Percentiles rank a stretch among this genome's conserved stretches.
Conservation (phyloP, 1,140 invertebrate species). For the Camponotus pennsylvanicus region DNA sequence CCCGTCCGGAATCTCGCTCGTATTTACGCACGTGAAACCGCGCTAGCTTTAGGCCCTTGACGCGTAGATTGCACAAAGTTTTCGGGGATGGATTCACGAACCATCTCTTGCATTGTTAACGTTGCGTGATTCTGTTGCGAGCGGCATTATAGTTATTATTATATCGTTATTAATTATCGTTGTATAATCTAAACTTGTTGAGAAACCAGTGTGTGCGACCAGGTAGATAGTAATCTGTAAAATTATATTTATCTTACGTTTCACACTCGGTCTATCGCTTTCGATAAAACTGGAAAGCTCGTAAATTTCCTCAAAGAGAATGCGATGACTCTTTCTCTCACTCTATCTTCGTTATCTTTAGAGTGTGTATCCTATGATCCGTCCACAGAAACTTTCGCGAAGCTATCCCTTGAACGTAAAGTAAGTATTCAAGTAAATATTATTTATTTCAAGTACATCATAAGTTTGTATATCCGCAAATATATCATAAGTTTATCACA, state of each 20-base stretch:
- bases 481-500: too few relatives aligned
- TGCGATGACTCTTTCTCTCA: slow-evolving; percentile 6
- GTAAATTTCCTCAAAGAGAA: slow-evolving; percentile 30
- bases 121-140: background rate
- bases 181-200: too few relatives aligned
- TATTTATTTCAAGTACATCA: too few relatives aligned
- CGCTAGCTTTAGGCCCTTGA: slow-evolving; percentile 33
- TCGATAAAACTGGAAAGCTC: background rate
- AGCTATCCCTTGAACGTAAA: slow-evolving; percentile 1
- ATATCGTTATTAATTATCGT: too few relatives aligned
- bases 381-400: background rate
- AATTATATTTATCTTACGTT: slow-evolving; percentile 19
- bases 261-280: too few relatives aligned
- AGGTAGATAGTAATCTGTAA: background rate
- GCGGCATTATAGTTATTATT: background rate
- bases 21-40: slow-evolving; percentile 29
- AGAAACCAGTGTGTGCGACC: background rate
- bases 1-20: slow-evolving; percentile 24
- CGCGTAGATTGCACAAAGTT: slow-evolving; percentile 19
- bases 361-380: background rate
- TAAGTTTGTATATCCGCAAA: too few relatives aligned
- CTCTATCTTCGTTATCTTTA: background rate
- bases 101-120: background rate
- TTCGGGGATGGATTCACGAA: background rate
- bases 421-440: background rate